Base-by-base conservation (phyloP, 2,888 invertebrate genomes). In the Galerucella pusilla region DNA sequence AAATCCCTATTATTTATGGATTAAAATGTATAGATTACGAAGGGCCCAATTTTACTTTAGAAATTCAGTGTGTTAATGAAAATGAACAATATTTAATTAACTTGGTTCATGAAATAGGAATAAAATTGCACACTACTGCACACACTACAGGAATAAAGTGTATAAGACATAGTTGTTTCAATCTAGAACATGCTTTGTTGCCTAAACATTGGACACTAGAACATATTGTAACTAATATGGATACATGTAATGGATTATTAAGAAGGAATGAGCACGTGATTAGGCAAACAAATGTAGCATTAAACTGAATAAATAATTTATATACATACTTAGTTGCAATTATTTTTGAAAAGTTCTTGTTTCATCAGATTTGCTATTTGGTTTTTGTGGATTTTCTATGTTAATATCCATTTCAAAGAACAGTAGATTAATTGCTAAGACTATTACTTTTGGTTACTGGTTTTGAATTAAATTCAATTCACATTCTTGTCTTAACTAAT, bases 41-140 rank as follows among this genome's bases (percentile, higher is more conserved):
- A 35, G 90, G 92, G 14, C 98, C 98, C 0, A 89, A 95, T 80
- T 97, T 98, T 85, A 94, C 93, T 14, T 87, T 99, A 84, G 97
- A 98, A 89, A 89, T 98, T 45, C 95, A 96, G 85, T 91, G 94
- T 54, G 91, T 96, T 35, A 97, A 97, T 88, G 98, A 97, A 87
- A 91, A 92, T 81, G 94, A 95, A 79, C 88, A 90, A 63, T 96
- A 94, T 85, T 87, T 99, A 20, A 93, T 92, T 85, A 89, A 91
- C 0, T 82, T 98, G n/a, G 88, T 98, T 14, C 93, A 96, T 85
- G 95, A 97, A 77, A 88, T 98, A 54, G 99, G 97, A 5, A 85
- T 94, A 1, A 92, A 93, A 83, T 85, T 97, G 57, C 93, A 93
- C 81, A 92, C 94, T 1, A 91, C 92, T 0, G 98, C 98, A 0